Conservation (phyloP, 2,888 invertebrate species). For the Amorpha juglandis region DNA sequence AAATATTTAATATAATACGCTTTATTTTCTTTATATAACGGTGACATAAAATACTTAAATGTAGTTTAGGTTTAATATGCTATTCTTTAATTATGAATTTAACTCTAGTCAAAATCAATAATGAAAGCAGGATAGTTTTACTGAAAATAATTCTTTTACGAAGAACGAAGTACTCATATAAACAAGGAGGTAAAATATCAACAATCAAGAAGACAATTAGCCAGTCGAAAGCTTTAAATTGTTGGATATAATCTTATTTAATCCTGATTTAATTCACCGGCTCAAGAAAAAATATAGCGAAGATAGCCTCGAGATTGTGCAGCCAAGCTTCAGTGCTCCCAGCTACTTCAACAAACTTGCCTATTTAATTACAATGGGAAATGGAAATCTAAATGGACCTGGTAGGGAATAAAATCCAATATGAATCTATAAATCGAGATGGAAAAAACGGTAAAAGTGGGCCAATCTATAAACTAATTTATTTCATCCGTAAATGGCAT, state of each 20-base stretch:
- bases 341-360: constrained; percentile 57
- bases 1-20: too few relatives aligned
- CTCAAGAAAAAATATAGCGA: constrained; percentile 43
- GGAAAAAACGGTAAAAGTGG: constrained; percentile 54
- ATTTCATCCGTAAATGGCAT: constrained; percentile 54
- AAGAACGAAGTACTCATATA: background rate
- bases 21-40: too few relatives aligned
- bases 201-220: constrained; percentile 24
- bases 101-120: too few relatives aligned
- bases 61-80: too few relatives aligned
- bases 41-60: too few relatives aligned
- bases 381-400: constrained; percentile 69
- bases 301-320: constrained; percentile 43
- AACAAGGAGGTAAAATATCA: background rate
- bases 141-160: too few relatives aligned
- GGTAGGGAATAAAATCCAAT: constrained; percentile 59
- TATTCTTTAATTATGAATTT: too few relatives aligned
- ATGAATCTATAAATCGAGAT: constrained; percentile 48
- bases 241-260: constrained; percentile 36
- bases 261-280: constrained; percentile 41
- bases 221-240: constrained; percentile 34
- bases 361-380: constrained; percentile 72
- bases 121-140: too few relatives aligned
- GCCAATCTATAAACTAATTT: constrained; percentile 66
- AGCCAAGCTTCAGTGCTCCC: constrained; percentile 38